A percentile compares a stretch with the other conserved stretches of the same genome.
phyloP scores from a whole-genome alignment of 2,113 vertebrate species.

The Bubo blakistoni region DNA sequence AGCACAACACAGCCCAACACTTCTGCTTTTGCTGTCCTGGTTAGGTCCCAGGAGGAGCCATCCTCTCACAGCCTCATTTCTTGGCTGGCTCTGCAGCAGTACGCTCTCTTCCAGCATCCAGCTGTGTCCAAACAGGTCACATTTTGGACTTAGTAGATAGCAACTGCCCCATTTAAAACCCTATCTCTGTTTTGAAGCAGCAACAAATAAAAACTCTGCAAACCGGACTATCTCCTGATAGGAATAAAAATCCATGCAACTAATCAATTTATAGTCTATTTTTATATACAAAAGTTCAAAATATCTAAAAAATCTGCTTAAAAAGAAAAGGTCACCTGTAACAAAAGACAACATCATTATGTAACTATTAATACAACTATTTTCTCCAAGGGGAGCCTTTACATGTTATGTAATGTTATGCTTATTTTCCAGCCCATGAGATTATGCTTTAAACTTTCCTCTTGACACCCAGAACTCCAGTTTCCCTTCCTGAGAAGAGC shows the following conservation, averaged over 20 bases:
- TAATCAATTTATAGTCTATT: not conserved
- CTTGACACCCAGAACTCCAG: not conserved
- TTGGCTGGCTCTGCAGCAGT: not conserved
- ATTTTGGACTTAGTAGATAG: not conserved
- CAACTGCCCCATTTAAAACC: not conserved
- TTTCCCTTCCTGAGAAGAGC: not conserved
- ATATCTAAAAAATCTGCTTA: not conserved
- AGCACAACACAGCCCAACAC: not conserved
- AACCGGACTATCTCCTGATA: not conserved
- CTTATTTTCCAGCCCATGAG: not conserved
- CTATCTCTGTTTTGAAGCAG: not conserved
- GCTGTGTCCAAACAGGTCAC: not conserved
- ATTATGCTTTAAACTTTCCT: not conserved
- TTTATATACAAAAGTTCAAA: not conserved
- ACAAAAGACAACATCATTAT: not conserved
- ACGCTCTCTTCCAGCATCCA: not conserved
- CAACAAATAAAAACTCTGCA: not conserved
- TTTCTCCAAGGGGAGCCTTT: not conserved
- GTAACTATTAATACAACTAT: not conserved
- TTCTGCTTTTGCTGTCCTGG: not conserved
- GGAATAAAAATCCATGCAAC: not conserved
- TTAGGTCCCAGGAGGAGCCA: not conserved
- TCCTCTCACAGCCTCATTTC: not conserved
- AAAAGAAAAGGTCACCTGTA: not conserved
- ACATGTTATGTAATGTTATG: not conserved